Evolutionary conservation across 1,140 invertebrate species (phyloP), one percentile per base, ranked within the genome.

Genomic region (Muscidifurax raptorellus): DNA sequence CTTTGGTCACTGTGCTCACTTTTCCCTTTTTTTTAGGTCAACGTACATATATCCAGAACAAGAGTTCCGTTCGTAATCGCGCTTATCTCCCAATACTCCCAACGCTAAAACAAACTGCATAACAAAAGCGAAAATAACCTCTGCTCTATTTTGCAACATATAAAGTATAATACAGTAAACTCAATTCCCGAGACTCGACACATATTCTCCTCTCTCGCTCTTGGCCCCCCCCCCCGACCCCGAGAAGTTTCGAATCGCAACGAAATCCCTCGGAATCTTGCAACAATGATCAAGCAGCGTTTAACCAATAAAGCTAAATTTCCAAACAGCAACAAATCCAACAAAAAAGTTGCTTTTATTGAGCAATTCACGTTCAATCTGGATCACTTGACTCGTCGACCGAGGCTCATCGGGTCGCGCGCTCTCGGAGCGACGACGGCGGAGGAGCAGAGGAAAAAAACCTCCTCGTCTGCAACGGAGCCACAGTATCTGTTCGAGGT

Each of bases 291-390:
- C 52, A 0, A n/a, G 22, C 18, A 59, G 6, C 22, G 66, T 74
- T 74, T 40, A 74, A 36, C 66, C 25, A 67, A 66, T 36, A 25
- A 52, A 15, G 22, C 18, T 47, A 44, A 69, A 78, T 59, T 36
- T 72, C 69, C 18, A 32, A 36, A 71, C 6, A 30, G 6, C 64
- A 47, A 77, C 76, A 30, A 77, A 47, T 25, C 22, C 9, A 22
- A 52, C 6, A 40, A 27, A 79, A 79, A 84, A 79, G 18, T 40
- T 30, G 30, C 36, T 80, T 84, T 84, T 66, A 81, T 85, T 71
- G 81, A 85, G 59, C 64, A 81, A 85, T 85, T 69, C 78, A 69
- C 64, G 72, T 67, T 15, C 84, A 85, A 85, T 85, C 79, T 85
- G 84, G 84, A 81, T 85, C 84, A 85, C 78, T 85, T 77, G 79